These are phyloP conservation scores for Acrobasis suavella DNA, from an alignment of 2,888 invertebrate genomes.

Conservation along the genomic window DNA sequence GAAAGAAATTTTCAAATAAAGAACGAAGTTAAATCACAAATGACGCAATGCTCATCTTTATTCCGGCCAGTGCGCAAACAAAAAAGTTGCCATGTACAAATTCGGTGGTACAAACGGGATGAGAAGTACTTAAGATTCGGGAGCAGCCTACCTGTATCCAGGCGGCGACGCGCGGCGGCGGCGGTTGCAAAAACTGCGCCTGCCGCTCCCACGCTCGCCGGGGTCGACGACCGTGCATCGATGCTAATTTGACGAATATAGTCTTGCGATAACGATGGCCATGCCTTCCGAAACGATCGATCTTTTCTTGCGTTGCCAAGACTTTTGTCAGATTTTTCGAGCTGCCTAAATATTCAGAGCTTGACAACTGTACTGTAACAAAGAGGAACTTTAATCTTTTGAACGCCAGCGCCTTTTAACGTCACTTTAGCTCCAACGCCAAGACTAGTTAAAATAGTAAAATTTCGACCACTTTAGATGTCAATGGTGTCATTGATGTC, in stretches of 20 bases:
- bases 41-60: slow-evolving; percentile 18
- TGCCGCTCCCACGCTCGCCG: slow-evolving; percentile 66
- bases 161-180: slow-evolving; percentile 39
- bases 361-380: too few species aligned
- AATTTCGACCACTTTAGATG: too few species aligned
- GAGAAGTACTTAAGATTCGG: slow-evolving; percentile 31
- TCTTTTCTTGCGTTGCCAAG: neutral
- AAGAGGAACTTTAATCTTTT: too few species aligned
- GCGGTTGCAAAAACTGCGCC: slow-evolving; percentile 68
- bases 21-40: slow-evolving; percentile 12
- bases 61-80: slow-evolving; percentile 11
- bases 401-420: too few species aligned
- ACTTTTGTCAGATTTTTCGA: too few species aligned
- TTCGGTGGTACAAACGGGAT: slow-evolving; percentile 8
- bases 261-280: slow-evolving; percentile 31
- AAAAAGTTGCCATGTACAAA: slow-evolving; percentile 16
- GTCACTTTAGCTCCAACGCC: too few species aligned
- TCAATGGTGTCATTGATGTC: too few species aligned
- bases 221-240: slow-evolving; percentile 64
- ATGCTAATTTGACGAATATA: slow-evolving; percentile 74
- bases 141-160: slow-evolving; percentile 33
- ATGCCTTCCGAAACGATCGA: slow-evolving; percentile 21
- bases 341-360: too few species aligned
- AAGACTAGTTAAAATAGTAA: too few species aligned
- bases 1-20: neutral